Evolutionary conservation across 2,113 vertebrate genomes (phyloP).

Genomic region (human): DNA sequence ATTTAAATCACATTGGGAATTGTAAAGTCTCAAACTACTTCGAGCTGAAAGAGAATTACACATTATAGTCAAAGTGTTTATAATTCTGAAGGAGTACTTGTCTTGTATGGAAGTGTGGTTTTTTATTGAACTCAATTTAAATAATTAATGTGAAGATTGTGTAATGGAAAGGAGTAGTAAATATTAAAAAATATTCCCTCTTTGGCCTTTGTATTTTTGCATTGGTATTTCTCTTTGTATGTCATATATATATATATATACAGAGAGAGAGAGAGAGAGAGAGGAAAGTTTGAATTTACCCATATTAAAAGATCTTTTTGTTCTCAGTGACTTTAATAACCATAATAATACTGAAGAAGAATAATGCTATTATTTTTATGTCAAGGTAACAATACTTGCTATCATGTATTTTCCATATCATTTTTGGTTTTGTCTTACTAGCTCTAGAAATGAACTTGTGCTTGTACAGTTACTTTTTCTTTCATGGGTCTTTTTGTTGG

Average conservation of each 20-base stretch:
- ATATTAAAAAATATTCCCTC: background rate
- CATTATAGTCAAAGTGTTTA: background rate
- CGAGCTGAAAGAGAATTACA: background rate
- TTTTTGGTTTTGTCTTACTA: background rate
- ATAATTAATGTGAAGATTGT: background rate
- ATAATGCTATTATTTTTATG: background rate
- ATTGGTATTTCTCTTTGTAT: background rate
- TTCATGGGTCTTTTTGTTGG: background rate
- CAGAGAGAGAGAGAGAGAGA: no score
- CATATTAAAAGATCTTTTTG: background rate
- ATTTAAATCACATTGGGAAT: background rate
- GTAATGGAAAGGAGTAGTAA: background rate
- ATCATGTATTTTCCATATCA: background rate
- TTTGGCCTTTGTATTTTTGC: background rate
- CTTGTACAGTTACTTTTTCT: background rate
- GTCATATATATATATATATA: background rate
- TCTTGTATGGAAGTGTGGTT: background rate
- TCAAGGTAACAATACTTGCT: background rate
- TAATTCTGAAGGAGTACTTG: background rate
- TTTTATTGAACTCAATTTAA: conserved; percentile 34
- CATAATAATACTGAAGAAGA: background rate
- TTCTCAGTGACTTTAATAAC: background rate
- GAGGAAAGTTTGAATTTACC: conserved; percentile 14
- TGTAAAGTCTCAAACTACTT: background rate
- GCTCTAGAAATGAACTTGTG: background rate